Conservation (phyloP, 2,888 invertebrate genomes). For the Microctonus brassicae region DNA sequence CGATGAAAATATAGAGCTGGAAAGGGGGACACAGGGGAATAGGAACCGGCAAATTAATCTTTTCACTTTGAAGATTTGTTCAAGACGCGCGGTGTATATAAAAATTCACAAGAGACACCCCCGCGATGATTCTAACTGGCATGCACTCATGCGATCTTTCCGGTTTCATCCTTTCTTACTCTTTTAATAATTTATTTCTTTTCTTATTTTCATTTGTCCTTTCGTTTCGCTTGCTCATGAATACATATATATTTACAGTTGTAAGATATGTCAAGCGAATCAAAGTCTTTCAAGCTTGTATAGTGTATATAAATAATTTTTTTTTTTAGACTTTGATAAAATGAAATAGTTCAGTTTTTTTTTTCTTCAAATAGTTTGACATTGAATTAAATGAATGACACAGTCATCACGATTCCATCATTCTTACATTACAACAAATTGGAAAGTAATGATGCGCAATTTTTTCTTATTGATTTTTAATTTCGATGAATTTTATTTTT, state of each 20-base stretch:
- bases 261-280: background rate
- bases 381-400: conserved; percentile 8
- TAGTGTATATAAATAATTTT: background rate
- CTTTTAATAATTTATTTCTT: conserved; percentile 1
- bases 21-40: too few species aligned
- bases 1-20: too few species aligned
- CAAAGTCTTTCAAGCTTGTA: background rate
- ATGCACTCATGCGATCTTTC: conserved; percentile 27
- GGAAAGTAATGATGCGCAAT: background rate
- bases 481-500: background rate
- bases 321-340: background rate
- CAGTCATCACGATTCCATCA: background rate
- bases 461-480: background rate
- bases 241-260: background rate
- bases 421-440: background rate
- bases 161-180: conserved; percentile 24
- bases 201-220: background rate
- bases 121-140: background rate
- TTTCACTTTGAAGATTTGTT: conserved; percentile 20
- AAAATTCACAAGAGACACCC: conserved; percentile 34
- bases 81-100: conserved; percentile 12
- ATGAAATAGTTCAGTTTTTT: background rate
- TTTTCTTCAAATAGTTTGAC: too few species aligned
- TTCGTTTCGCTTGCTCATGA: background rate
- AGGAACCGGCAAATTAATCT: background rate